A percentile compares a stretch with the other conserved stretches of the same genome.
These are phyloP conservation scores for Scaptomyza cyrtandrae DNA, from an alignment of 2,888 invertebrate species.

Conservation along the genomic window DNA sequence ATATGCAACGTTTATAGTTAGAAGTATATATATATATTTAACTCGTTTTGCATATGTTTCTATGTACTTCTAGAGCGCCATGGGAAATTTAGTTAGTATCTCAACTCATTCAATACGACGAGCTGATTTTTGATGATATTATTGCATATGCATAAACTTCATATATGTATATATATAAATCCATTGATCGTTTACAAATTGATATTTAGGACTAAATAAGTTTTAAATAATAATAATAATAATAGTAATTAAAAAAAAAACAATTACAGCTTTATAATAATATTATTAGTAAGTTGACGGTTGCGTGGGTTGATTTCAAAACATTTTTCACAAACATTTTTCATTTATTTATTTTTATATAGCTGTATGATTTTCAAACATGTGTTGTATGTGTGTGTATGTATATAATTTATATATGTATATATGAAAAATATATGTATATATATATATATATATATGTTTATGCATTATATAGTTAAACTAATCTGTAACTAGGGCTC, in stretches of 20 bases:
- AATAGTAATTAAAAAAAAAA: conserved; percentile 23
- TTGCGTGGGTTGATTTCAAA: conserved; percentile 71
- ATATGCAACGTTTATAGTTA: conserved; percentile 47
- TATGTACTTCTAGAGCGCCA: conserved; percentile 39
- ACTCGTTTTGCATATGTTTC: conserved; percentile 6
- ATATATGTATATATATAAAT: conserved; percentile 16
- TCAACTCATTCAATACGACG: conserved; percentile 5
- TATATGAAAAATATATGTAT: conserved; percentile 61
- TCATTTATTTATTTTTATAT: background rate
- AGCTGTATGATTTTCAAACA: conserved; percentile 28
- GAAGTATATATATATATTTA: conserved; percentile 34
- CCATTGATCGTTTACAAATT: conserved; percentile 30
- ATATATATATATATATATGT: conserved; percentile 52
- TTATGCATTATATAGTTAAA: conserved; percentile 68
- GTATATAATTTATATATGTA: conserved; percentile 47
- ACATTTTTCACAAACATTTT: conserved; percentile 54
- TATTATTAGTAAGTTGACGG: conserved; percentile 61
- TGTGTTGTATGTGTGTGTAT: conserved; percentile 39
- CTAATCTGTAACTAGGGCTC: conserved; percentile 79
- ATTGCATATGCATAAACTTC: conserved; percentile 34
- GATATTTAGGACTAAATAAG: conserved; percentile 54
- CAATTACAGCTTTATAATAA: conserved; percentile 54
- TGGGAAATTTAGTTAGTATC: conserved; percentile 21
- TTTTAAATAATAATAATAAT: conserved; percentile 31
- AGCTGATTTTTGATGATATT: conserved; percentile 14